phyloP scores from a whole-genome alignment of 2,113 vertebrate species.

The Menidia beryllina region DNA sequence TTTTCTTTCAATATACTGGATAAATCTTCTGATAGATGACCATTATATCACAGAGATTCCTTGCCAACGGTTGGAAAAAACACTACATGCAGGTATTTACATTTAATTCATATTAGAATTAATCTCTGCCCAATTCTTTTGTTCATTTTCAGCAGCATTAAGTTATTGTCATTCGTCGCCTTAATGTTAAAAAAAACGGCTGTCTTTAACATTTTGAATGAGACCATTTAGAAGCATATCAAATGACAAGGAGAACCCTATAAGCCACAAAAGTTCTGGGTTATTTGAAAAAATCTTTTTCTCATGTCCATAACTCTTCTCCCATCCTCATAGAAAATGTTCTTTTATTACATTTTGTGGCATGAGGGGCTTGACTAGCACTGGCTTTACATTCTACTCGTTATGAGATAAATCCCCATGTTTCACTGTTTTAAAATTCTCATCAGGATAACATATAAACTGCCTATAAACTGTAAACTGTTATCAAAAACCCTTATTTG shows the following conservation, averaged over 20 bases:
- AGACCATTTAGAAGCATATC: background rate
- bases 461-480: too few relatives aligned
- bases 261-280: background rate
- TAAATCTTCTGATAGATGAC: background rate
- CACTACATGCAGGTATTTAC: background rate
- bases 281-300: conserved; percentile 1
- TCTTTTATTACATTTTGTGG: conserved; percentile 9
- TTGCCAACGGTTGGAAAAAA: background rate
- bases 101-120: background rate
- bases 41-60: background rate
- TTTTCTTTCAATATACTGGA: background rate
- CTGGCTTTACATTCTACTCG: background rate
- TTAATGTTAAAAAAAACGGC: background rate
- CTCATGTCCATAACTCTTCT: too few relatives aligned
- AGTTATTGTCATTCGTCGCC: background rate
- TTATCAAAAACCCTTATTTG: too few relatives aligned
- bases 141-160: background rate
- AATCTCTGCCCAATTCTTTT: background rate
- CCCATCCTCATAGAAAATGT: conserved; percentile 25
- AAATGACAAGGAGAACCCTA: background rate
- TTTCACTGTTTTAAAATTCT: background rate
- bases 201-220: conserved; percentile 15
- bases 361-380: background rate
- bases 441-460: background rate
- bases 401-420: background rate